Evolutionary conservation across 2,888 invertebrate genomes (phyloP).

Genomic region (Torymus tubicola): DNA sequence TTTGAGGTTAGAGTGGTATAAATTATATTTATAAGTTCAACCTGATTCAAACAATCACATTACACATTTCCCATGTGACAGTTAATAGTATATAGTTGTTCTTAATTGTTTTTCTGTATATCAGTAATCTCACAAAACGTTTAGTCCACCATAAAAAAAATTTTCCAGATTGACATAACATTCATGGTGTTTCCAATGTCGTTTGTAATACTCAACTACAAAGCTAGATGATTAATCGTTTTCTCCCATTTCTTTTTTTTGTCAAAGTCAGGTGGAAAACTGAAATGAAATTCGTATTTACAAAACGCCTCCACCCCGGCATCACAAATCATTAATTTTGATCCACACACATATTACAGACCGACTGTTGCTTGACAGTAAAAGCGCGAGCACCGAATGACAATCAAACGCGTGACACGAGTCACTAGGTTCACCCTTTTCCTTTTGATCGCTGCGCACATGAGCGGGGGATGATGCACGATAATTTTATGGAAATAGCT

Average conservation of each 20-base stretch:
- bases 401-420: slow-evolving; percentile 34
- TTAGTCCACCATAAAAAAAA: too few relatives aligned
- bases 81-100: too few relatives aligned
- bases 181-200: too few relatives aligned
- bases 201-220: too few relatives aligned
- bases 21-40: too few relatives aligned
- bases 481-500: slow-evolving; percentile 57
- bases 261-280: background rate
- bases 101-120: too few relatives aligned
- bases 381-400: background rate
- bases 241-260: background rate
- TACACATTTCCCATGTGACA: too few relatives aligned
- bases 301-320: background rate
- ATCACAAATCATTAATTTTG: slow-evolving; percentile 8
- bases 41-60: too few relatives aligned
- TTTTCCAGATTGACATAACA: too few relatives aligned
- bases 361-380: background rate
- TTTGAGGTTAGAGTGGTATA: too few relatives aligned
- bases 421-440: slow-evolving; percentile 51
- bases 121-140: too few relatives aligned
- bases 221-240: too few relatives aligned
- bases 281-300: slow-evolving; percentile 39
- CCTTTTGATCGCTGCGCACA: background rate
- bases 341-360: background rate
- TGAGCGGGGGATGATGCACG: slow-evolving; percentile 54